Conservation (phyloP, 2,888 invertebrate genomes). For the Adelognathus sp. region DNA sequence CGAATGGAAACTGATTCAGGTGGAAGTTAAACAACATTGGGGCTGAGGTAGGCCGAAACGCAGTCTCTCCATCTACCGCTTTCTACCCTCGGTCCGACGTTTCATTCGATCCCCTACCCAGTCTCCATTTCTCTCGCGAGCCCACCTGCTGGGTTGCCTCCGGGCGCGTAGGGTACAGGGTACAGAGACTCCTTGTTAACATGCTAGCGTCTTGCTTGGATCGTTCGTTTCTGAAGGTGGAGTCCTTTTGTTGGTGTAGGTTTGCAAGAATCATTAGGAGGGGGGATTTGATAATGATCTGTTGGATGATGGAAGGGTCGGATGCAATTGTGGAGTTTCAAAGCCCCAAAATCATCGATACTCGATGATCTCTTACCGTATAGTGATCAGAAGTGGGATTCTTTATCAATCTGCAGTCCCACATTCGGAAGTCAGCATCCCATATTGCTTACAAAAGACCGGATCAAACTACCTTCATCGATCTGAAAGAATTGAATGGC, state of each 20-base stretch:
- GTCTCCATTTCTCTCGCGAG: neutral
- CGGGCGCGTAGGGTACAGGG: neutral
- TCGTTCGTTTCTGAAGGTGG: neutral
- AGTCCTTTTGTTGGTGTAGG: neutral
- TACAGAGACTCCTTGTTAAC: neutral
- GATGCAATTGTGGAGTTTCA: too few relatives aligned
- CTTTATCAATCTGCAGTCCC: neutral
- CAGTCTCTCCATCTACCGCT: neutral
- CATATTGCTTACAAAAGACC: too few relatives aligned
- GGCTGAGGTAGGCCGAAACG: slow-evolving; percentile 28
- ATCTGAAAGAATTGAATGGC: too few relatives aligned
- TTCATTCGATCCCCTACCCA: neutral
- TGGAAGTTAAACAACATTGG: slow-evolving; percentile 77
- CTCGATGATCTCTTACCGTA: too few relatives aligned
- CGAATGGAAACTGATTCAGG: slow-evolving; percentile 75
- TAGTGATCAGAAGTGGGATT: too few relatives aligned
- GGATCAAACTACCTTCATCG: too few relatives aligned
- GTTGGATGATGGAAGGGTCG: too few relatives aligned
- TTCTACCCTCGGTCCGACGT: neutral
- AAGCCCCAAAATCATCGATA: too few relatives aligned
- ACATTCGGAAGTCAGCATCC: too few relatives aligned
- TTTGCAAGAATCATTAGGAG: neutral
- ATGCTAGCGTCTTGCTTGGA: slow-evolving; percentile 46
- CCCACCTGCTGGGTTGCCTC: neutral
- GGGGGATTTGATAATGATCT: too few relatives aligned